Evolutionary conservation across 2,888 invertebrate species (phyloP).

Genomic region (Brenthis daphne): DNA sequence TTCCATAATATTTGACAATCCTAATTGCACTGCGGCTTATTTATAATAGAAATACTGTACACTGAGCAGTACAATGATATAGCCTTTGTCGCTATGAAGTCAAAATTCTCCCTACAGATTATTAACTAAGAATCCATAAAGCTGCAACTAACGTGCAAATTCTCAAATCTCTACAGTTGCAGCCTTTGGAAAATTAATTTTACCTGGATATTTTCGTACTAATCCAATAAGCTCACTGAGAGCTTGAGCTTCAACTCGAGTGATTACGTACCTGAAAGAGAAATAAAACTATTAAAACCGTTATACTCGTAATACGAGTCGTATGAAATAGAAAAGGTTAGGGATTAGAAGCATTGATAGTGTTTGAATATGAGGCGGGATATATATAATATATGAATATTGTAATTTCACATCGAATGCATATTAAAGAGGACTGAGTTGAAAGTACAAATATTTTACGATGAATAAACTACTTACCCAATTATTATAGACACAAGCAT

Average conservation of each 20-base stretch:
- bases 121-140: conserved; percentile 7
- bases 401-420: not conserved
- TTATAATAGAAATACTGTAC: no score
- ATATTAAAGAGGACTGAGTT: not conserved
- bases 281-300: conserved; percentile 2
- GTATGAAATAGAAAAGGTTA: no score
- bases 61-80: no score
- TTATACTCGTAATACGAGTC: not conserved
- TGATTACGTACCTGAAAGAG: conserved; percentile 24
- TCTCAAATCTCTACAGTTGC: conserved; percentile 8
- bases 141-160: conserved; percentile 3
- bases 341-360: no score
- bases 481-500: not conserved
- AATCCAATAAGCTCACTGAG: conserved; percentile 15
- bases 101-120: not conserved
- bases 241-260: not conserved
- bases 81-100: no score
- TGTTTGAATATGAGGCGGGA: no score
- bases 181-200: conserved; percentile 11
- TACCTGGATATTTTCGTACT: conserved; percentile 13
- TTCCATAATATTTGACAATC: no score
- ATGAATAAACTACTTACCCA: no score
- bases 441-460: no score
- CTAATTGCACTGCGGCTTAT: no score
- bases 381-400: not conserved